Conservation (phyloP, 2,113 vertebrate species). For the Aramus guarauna region DNA sequence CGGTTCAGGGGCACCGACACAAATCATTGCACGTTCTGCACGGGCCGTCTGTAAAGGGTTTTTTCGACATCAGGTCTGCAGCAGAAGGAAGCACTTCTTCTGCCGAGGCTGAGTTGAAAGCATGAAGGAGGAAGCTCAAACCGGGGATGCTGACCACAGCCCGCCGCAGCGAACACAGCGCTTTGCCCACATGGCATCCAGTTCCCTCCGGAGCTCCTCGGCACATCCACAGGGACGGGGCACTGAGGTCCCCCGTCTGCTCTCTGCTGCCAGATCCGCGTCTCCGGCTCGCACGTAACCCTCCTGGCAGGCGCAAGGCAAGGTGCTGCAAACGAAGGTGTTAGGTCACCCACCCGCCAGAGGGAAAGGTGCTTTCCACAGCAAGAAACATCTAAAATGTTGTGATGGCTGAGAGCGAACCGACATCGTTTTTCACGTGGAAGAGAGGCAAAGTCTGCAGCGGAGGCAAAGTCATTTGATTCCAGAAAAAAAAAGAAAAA, state of each 20-base stretch:
- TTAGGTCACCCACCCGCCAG: not conserved
- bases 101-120: not conserved
- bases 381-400: not conserved
- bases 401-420: not conserved
- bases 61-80: not conserved
- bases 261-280: not conserved
- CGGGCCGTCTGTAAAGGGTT: not conserved
- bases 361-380: not conserved
- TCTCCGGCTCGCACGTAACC: fast-evolving
- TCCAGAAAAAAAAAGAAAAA: not conserved
- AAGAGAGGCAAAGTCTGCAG: not conserved
- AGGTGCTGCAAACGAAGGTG: not conserved
- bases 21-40: not conserved
- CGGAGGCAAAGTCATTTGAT: not conserved
- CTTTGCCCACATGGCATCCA: not conserved
- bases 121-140: not conserved
- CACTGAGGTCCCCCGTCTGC: not conserved
- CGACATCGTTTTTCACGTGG: not conserved
- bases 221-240: not conserved
- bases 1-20: not conserved
- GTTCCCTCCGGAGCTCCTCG: not conserved
- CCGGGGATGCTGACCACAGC: not conserved
- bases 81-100: not conserved
- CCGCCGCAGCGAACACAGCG: fast-evolving
- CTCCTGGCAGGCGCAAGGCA: not conserved